These are phyloP conservation scores for Erethizon dorsatum DNA, from an alignment of 2,797 vertebrate species.

Conservation along the genomic window DNA sequence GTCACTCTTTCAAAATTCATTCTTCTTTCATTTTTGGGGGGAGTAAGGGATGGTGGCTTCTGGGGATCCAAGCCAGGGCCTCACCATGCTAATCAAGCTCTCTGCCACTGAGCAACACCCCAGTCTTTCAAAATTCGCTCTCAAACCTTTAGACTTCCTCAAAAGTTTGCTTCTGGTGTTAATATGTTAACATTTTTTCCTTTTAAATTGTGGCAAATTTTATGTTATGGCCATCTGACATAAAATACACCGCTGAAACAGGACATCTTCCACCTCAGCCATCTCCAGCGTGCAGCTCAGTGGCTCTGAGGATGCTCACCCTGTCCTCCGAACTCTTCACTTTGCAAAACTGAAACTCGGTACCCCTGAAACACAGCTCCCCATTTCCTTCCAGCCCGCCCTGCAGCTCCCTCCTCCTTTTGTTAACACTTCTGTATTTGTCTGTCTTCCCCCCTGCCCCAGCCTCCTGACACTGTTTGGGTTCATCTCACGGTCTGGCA, in stretches of 20 bases:
- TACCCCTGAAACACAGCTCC: background rate
- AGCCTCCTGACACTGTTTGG: background rate
- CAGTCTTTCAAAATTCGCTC: background rate
- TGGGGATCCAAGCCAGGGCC: background rate
- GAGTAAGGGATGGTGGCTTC: too few species aligned
- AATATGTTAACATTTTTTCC: background rate
- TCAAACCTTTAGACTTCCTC: background rate
- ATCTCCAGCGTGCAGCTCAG: background rate
- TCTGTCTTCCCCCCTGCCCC: background rate
- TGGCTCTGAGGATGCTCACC: accelerated
- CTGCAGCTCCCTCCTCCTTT: background rate
- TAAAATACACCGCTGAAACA: background rate
- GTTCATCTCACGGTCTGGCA: background rate
- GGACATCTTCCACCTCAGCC: background rate
- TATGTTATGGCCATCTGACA: background rate
- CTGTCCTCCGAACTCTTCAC: accelerated
- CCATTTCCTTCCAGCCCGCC: background rate
- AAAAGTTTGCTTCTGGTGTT: background rate
- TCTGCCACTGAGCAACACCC: background rate
- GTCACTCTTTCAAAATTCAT: background rate
- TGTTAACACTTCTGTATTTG: too few species aligned
- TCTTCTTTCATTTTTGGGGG: background rate
- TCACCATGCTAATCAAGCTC: too few species aligned
- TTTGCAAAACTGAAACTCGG: background rate
- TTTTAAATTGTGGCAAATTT: background rate